A percentile compares a stretch with the other conserved stretches of the same genome.
These are phyloP conservation scores for Xenopus laevis DNA, from an alignment of 2,113 vertebrate species.

Conservation along the genomic window DNA sequence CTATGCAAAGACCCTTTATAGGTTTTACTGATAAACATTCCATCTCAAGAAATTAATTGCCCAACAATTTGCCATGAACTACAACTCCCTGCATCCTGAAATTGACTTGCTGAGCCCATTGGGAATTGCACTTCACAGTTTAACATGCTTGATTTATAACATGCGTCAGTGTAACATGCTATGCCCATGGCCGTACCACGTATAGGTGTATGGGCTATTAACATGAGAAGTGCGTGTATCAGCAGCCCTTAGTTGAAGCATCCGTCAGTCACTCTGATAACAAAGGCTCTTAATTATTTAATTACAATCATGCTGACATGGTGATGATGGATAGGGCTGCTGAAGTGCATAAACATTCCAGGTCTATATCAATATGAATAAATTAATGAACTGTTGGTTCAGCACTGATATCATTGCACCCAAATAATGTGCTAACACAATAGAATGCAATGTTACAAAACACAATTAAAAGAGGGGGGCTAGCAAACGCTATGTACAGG, in stretches of 20 bases:
- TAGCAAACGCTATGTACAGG: constrained; percentile 4
- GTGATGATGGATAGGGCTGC: background rate
- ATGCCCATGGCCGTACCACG: background rate
- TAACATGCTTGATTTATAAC: too few relatives aligned
- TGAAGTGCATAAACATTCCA: background rate
- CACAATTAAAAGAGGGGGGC: constrained; percentile 7
- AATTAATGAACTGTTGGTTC: background rate
- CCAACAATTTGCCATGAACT: too few relatives aligned
- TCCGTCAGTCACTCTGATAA: background rate
- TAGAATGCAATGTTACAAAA: constrained; percentile 14
- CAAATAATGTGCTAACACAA: background rate
- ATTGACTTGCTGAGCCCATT: too few relatives aligned
- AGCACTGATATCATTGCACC: background rate
- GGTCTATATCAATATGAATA: constrained; percentile 3
- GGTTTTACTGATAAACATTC: too few relatives aligned
- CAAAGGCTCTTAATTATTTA: constrained; percentile 6
- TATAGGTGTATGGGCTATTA: background rate
- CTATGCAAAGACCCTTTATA: too few relatives aligned
- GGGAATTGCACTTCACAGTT: too few relatives aligned
- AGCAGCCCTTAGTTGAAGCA: background rate
- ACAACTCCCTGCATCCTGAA: too few relatives aligned
- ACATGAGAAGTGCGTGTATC: background rate
- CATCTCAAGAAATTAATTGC: too few relatives aligned
- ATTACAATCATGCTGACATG: background rate
- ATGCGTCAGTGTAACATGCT: background rate